Evolutionary conservation across 2,797 vertebrate species (phyloP), one percentile per base, ranked within the genome.

Genomic region (Hipposideros larvatus): DNA sequence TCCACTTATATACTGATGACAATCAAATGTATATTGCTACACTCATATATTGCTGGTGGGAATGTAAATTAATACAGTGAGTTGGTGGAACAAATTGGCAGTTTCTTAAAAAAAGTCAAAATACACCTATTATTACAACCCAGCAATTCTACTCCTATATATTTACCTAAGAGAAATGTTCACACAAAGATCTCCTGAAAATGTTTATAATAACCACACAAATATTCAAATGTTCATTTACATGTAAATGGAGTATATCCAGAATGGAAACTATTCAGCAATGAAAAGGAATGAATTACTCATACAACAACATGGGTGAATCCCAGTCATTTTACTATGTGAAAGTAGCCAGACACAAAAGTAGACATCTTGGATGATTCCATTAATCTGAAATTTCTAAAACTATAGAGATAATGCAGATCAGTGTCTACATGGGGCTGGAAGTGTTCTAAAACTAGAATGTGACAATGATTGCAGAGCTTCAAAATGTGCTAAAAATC

Each of bases 91-190:
- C 11, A 68, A 53, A 48, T 82, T 74, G 43, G 37, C 11, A 88
- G 28, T 92, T 87, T 80, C 31, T 71, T 74, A 57, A 37, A 78
- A 37, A 78, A 87, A 86, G 46, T 87, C 63, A 66, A 77, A 63
- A 70, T 75, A 53, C 7, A 57, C 7, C 15, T 78, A 28, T 71
- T 34, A 57, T 71, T 71, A 77, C 46, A 59, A 68, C 18, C 22
- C 37, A 59, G 41, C 22, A 37, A 83, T 77, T 84, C 48, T 51
- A 73, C 4, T 66, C 74, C 21, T 84, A 22, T 31, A 26, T 51
- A 92, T 71, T 70, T 73, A 73, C 31, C 5, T 66, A 46, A 94
- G 31, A 57, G 48, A 84, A 84, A 68, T 71, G 51, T 86, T 80
- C 37, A 55, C n/a, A 43, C 19, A 70, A 77, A 78, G 9, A 77